Conservation (phyloP, 2,113 vertebrate species). For the Myodes glareolus region DNA sequence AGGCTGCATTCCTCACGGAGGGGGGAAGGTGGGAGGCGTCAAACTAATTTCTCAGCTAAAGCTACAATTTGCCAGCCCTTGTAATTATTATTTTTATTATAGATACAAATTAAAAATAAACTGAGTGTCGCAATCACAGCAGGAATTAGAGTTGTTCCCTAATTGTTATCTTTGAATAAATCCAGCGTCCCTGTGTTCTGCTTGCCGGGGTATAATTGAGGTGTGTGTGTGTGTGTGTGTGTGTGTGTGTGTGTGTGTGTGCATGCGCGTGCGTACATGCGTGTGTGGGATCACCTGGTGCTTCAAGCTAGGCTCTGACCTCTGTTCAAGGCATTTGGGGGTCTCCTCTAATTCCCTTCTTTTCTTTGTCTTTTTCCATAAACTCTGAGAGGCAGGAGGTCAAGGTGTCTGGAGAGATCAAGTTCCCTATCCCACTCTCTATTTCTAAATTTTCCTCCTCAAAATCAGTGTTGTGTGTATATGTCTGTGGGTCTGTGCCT, state of each 20-base stretch:
- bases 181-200: slow-evolving; percentile 83
- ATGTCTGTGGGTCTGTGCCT: neutral
- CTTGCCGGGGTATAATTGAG: slow-evolving; percentile 85
- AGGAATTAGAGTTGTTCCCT: slow-evolving; percentile 83
- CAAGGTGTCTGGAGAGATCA: too few species aligned
- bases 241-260: slow-evolving; percentile 40
- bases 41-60: slow-evolving; percentile 43
- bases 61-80: slow-evolving; percentile 55
- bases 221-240: slow-evolving; percentile 1
- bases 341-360: neutral
- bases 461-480: too few species aligned
- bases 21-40: slow-evolving; percentile 39
- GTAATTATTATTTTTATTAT: slow-evolving; percentile 78
- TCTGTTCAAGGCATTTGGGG: neutral
- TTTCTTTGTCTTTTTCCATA: neutral
- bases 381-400: neutral
- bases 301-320: neutral
- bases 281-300: neutral
- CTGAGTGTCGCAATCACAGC: slow-evolving; percentile 76
- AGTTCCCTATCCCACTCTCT: neutral
- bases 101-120: slow-evolving; percentile 83
- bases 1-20: neutral
- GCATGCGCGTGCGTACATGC: neutral
- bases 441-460: neutral
- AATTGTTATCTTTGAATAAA: slow-evolving; percentile 87